Percentiles rank a stretch among this genome's conserved stretches.
Conservation (phyloP, 2,888 invertebrate genomes). For the Polydesmus complanatus region DNA sequence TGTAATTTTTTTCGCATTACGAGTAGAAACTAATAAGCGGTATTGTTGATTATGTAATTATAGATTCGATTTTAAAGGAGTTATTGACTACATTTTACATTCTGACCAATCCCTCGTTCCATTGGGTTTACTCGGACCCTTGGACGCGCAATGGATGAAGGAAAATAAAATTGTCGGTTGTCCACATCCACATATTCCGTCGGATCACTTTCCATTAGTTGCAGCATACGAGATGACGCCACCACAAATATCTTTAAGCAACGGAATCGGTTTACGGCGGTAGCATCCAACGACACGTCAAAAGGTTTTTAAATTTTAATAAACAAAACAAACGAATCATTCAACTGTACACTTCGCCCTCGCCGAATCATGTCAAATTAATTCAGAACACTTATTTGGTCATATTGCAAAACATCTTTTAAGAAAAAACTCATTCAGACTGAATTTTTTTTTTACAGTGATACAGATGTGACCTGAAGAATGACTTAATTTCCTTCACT, state of each 20-base stretch:
- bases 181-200: conserved; percentile 94
- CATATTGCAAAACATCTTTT: too few species aligned
- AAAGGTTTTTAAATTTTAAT: too few species aligned
- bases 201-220: conserved; percentile 84
- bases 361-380: too few species aligned
- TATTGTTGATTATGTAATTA: too few species aligned
- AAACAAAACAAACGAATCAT: too few species aligned
- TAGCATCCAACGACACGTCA: conserved; percentile 16
- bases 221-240: conserved; percentile 83
- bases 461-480: too few species aligned
- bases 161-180: conserved; percentile 96
- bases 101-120: conserved; percentile 91
- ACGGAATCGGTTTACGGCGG: conserved; percentile 18
- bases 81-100: conserved; percentile 99
- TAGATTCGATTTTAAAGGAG: conserved; percentile 97
- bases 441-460: too few species aligned
- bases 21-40: too few species aligned
- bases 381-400: too few species aligned
- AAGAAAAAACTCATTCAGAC: too few species aligned
- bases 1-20: not conserved
- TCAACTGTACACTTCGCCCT: too few species aligned
- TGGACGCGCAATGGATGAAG: conserved; percentile 59
- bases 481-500: too few species aligned
- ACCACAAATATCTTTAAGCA: conserved; percentile 9
- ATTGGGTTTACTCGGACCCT: conserved; percentile 81